Evolutionary conservation across 2,113 vertebrate species (phyloP), one percentile per base, ranked within the genome.

Genomic region (Arizona elegans): DNA sequence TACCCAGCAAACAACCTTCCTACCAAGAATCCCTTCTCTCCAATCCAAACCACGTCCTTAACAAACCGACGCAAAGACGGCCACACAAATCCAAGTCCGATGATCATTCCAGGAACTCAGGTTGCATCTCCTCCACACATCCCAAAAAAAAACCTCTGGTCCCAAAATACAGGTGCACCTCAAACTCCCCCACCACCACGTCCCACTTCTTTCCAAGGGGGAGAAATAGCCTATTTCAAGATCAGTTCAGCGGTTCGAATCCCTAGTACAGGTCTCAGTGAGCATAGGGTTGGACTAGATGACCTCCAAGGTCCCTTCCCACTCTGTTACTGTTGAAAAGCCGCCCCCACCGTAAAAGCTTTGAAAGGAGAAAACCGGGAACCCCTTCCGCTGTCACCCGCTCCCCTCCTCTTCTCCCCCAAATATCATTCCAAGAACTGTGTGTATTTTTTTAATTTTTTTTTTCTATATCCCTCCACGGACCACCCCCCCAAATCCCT

Each of bases 401-500:
- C 0, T 38, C 1, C 1, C 59, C 92, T 50, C 56, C 91, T 2
- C 93, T 56, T 59, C 50, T 19, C 29, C n/a, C n/a, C 23, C 62
- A 56, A 24, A 52, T 94, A 1, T 65, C 91, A 13, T 92, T 89
- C 90, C 38, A 62, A 87, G 91, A 93, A 55, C 3, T 92, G n/a
- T 0, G 93, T 93, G 89, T 70, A 0, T 81, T 50, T 29, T 10
- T 90, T 93, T 23, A 65, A 8, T 70, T 89, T n/a, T 29, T 1
- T 12, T 29, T 70, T 33, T 1, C 29, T 29, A 1, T 56, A 5
- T 47, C 4, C 43, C 5, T 1, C 19, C 91, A 19, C 2, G 23
- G 52, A 11, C 38, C 94, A 95, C 53, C 38, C 94, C 94, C 56
- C 56, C 56, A 52, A 29, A 91, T 62, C 21, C 91, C 92, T 94